A percentile compares a stretch with the other conserved stretches of the same genome.
phyloP scores from a whole-genome alignment of 2,113 vertebrate genomes.

The Toxostoma redivivum region DNA sequence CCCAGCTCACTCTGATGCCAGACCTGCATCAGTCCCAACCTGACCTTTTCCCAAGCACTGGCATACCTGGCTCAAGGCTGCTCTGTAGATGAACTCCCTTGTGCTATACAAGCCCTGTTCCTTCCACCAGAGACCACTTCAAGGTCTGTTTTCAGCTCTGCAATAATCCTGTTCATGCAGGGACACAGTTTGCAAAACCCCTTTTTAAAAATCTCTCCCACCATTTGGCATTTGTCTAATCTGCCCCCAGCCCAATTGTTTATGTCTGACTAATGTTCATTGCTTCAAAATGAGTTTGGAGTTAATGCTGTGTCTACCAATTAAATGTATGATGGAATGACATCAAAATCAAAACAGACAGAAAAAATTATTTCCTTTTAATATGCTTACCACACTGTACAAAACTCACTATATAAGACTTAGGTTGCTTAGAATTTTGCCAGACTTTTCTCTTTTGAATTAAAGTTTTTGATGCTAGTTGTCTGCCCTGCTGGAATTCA shows the following conservation, averaged over 20 bases:
- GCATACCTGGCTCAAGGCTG: neutral
- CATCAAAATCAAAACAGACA: slow-evolving; percentile 44
- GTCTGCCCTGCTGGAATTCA: neutral
- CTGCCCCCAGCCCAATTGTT: neutral
- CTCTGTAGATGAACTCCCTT: neutral
- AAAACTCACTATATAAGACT: neutral
- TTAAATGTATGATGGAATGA: slow-evolving; percentile 39
- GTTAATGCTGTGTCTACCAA: slow-evolving; percentile 17
- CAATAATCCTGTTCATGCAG: neutral
- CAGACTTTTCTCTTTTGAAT: neutral
- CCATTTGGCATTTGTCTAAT: neutral
- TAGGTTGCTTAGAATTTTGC: neutral
- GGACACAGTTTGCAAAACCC: neutral
- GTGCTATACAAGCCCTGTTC: neutral
- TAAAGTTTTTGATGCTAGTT: neutral
- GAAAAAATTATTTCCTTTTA: neutral
- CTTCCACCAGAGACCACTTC: neutral
- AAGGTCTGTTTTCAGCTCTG: neutral
- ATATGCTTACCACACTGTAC: neutral
- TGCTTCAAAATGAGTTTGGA: slow-evolving; percentile 28
- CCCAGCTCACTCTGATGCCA: neutral
- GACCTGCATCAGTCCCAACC: neutral
- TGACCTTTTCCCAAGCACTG: neutral
- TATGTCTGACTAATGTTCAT: neutral
- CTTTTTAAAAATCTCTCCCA: neutral